Percentiles rank a stretch among this genome's conserved stretches.
Conservation (phyloP, 2,113 vertebrate species). For the Mormyrus lacerda region DNA sequence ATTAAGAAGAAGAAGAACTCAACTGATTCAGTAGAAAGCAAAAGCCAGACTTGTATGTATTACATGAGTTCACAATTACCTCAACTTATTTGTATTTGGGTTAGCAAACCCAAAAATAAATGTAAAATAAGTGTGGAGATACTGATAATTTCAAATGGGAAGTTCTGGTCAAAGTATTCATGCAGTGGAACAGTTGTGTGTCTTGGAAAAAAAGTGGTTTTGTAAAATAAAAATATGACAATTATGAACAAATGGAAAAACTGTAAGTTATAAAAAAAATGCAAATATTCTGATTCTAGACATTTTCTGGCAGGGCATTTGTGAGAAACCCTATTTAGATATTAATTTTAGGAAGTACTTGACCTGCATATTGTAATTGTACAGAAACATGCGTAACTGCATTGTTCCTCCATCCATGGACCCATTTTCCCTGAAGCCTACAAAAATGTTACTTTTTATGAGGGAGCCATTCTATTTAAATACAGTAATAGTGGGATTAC, state of each 20-base stretch:
- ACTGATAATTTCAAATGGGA: background rate
- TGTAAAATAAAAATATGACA: background rate
- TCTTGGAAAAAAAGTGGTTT: background rate
- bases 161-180: background rate
- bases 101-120: background rate
- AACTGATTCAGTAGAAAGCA: background rate
- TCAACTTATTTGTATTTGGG: background rate
- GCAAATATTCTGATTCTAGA: background rate
- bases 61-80: background rate
- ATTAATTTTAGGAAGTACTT: background rate
- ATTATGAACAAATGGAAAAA: background rate
- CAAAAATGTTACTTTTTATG: background rate
- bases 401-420: background rate
- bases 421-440: background rate
- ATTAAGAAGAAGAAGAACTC: background rate
- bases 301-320: background rate
- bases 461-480: background rate
- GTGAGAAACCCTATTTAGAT: background rate
- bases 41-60: background rate
- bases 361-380: background rate
- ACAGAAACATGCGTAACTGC: background rate
- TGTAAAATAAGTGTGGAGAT: background rate
- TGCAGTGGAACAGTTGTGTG: background rate
- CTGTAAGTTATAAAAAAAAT: background rate
- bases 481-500: background rate